Evolutionary conservation across 2,888 invertebrate genomes (phyloP).

Genomic region (Drosophila recens): DNA sequence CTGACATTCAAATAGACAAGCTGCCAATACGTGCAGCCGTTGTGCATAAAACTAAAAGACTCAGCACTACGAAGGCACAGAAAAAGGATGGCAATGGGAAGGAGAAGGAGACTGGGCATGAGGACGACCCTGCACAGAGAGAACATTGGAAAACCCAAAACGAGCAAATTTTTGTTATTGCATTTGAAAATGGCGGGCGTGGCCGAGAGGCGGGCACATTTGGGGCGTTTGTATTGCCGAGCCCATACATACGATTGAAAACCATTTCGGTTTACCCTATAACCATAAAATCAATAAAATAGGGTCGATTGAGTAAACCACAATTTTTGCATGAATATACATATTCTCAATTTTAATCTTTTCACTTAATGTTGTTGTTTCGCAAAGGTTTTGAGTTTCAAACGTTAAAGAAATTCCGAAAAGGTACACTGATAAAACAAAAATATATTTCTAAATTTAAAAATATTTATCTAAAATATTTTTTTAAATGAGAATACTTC

Average conservation of each 20-base stretch:
- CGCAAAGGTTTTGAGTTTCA: not conserved
- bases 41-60: slow-evolving; percentile 79
- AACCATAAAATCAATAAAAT: slow-evolving; percentile 16
- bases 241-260: slow-evolving; percentile 72
- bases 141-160: slow-evolving; percentile 68
- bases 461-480: too few relatives aligned
- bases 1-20: slow-evolving; percentile 78
- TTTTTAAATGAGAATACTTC: too few relatives aligned
- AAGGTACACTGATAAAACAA: too few relatives aligned
- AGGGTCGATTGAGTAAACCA: slow-evolving; percentile 2
- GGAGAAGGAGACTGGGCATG: not conserved
- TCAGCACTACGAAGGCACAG: slow-evolving; percentile 54
- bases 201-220: slow-evolving; percentile 58
- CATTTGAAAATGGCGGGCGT: slow-evolving; percentile 77
- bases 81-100: not conserved
- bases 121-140: slow-evolving; percentile 3
- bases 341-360: slow-evolving; percentile 1
- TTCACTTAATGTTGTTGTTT: not conserved
- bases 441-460: too few relatives aligned
- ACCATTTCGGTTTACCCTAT: slow-evolving; percentile 20
- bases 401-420: not conserved
- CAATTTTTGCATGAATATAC: not conserved
- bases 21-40: slow-evolving; percentile 76
- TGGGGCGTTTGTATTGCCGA: slow-evolving; percentile 57
- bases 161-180: slow-evolving; percentile 76